Evolutionary conservation across 2,797 vertebrate species (phyloP).

Genomic region (Bovichtus variegatus): DNA sequence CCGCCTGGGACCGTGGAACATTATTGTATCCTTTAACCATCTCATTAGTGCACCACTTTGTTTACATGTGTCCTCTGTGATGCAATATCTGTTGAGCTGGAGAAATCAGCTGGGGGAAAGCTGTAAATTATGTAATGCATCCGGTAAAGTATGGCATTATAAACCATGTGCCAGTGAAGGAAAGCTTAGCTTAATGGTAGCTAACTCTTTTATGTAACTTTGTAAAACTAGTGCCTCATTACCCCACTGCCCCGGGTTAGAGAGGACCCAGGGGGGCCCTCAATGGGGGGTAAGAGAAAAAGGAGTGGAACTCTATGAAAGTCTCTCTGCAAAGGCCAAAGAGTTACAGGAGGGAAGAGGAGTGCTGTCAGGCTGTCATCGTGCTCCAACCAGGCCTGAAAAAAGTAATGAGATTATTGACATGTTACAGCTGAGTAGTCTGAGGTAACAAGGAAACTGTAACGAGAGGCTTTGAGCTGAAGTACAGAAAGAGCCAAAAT

Average conservation of each 20-base stretch:
- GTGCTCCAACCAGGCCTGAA: slow-evolving; percentile 40
- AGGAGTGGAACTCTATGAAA: slow-evolving; percentile 9
- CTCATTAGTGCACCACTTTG: slow-evolving; percentile 20
- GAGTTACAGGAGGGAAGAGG: not conserved
- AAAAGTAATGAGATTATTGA: slow-evolving; percentile 57
- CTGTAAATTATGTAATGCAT: slow-evolving; percentile 16
- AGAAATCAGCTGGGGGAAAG: slow-evolving; percentile 27
- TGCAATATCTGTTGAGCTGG: slow-evolving; percentile 20
- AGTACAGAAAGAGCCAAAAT: slow-evolving; percentile 18
- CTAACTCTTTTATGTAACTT: slow-evolving; percentile 57
- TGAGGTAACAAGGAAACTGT: slow-evolving; percentile 7
- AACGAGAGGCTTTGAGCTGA: slow-evolving; percentile 39
- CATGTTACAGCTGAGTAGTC: slow-evolving; percentile 25
- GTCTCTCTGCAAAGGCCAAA: slow-evolving; percentile 17
- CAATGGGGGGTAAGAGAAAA: not conserved
- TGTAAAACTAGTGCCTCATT: slow-evolving; percentile 30
- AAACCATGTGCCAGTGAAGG: not conserved
- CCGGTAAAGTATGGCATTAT: slow-evolving; percentile 16
- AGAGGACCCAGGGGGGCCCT: not conserved
- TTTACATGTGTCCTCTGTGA: slow-evolving; percentile 34
- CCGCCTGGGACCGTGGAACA: slow-evolving; percentile 97
- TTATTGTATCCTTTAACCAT: slow-evolving; percentile 95
- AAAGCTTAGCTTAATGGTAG: slow-evolving; percentile 37
- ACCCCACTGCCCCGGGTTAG: slow-evolving; percentile 2
- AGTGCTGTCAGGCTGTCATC: not conserved